Base-by-base conservation (phyloP, 2,888 invertebrate genomes). In the Xylocampa areola region DNA sequence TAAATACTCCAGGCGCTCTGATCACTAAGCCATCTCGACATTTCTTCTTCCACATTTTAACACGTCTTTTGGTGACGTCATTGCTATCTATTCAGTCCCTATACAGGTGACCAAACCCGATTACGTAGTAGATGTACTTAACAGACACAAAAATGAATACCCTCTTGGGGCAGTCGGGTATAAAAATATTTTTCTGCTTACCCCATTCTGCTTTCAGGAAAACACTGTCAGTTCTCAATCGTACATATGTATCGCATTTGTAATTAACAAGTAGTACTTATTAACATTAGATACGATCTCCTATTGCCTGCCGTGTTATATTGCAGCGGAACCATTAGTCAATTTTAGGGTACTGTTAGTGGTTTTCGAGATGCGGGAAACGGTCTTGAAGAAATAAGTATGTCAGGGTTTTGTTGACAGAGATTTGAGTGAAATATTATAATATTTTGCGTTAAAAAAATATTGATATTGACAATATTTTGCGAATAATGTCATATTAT, bases 281-380 rank as follows among this genome's bases (percentile, higher is more conserved):
- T 68, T 77, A 76, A 77, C 72, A 80, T 80, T 76, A 81, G 82
- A 83, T 83, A 71, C 65, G 74, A 81, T 82, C 83, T 73, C 73
- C 65, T 76, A 73, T 76, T 74, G 73, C 63, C 68, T 69, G 76
- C 68, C 57, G 67, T 74, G 69, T 70, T 75, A 67, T 74, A 64
- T 75, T 73, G 64, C 73, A 79, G 55, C 69, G 63, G 79, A 73
- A 81, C 77, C 83, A 90, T 90, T 87, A 87, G 89, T 90, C 89
- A 89, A 60, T 69, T 82, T 83, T 78, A 68, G 86, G 77, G 81
- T 55, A 79, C 82, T 77, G 77, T 76, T n/a, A 50, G 52, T 14
- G 27, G n/a, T 25, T 48, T 63, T 44, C 19, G 2, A 14, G 17
- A 57, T 57, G 8, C n/a, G 14, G 35, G 30, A 47, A 62, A 37